Conservation (phyloP, 2,888 invertebrate genomes). For the Sesia bembeciformis region DNA sequence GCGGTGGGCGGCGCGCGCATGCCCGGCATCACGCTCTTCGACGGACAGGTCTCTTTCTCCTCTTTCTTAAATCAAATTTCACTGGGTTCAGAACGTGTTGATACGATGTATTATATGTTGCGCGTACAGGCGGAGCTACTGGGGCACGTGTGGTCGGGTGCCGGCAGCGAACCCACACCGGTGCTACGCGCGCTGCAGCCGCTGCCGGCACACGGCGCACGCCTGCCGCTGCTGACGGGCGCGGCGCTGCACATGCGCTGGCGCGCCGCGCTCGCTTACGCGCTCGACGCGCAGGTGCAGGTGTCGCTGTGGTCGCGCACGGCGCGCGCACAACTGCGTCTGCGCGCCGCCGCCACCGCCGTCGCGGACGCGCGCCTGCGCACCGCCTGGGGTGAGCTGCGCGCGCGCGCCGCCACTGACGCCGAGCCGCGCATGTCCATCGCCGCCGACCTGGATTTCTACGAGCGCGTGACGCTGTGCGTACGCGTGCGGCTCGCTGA, state of each 20-base stretch:
- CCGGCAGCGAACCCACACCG: constrained; percentile 36
- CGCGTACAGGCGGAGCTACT: constrained; percentile 39
- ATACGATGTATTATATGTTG: not conserved
- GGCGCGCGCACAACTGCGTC: constrained; percentile 17
- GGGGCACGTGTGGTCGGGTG: constrained; percentile 52
- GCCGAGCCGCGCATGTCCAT: constrained; percentile 27
- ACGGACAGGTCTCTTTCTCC: constrained; percentile 7
- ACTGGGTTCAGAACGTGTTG: too few species aligned
- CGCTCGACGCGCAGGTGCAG: constrained; percentile 22
- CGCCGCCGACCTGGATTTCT: constrained; percentile 46
- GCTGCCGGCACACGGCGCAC: constrained; percentile 2
- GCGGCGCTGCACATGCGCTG: constrained; percentile 7
- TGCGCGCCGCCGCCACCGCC: constrained; percentile 14
- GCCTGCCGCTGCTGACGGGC: constrained; percentile 13
- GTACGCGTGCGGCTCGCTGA: constrained; percentile 29
- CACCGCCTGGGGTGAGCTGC: constrained; percentile 8
- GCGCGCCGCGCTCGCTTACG: constrained; percentile 12
- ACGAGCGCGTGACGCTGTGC: constrained; percentile 40
- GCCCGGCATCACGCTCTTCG: constrained; percentile 23
- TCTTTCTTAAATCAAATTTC: too few species aligned
- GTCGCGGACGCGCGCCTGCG: constrained; percentile 12
- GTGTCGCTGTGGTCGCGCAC: constrained; percentile 28
- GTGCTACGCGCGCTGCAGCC: constrained; percentile 30
- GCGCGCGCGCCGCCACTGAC: constrained; percentile 9
- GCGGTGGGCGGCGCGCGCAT: constrained; percentile 32